Evolutionary conservation across 2,113 vertebrate genomes (phyloP).

Genomic region (Pedionomus torquatus): DNA sequence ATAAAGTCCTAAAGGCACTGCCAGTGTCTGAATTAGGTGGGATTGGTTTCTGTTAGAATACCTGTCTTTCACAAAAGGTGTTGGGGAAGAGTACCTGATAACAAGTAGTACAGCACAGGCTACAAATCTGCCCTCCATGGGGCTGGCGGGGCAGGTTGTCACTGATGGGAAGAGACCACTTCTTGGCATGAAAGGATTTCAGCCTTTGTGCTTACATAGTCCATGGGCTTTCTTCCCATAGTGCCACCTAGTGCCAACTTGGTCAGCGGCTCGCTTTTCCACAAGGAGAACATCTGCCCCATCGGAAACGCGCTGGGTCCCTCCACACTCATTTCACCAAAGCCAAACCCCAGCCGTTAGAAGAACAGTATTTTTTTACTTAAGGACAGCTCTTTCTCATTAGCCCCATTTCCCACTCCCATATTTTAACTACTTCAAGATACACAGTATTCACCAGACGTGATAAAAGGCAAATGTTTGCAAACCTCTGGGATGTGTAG

Average conservation of each 20-base stretch:
- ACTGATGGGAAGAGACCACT: background rate
- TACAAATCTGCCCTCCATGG: background rate
- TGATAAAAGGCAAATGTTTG: background rate
- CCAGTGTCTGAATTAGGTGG: background rate
- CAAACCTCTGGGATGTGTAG: background rate
- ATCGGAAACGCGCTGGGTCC: background rate
- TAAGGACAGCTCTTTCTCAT: background rate
- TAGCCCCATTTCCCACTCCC: background rate
- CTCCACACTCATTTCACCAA: background rate
- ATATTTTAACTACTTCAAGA: background rate
- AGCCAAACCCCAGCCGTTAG: background rate
- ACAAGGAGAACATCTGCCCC: background rate
- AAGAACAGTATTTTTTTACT: background rate
- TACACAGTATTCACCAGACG: accelerated
- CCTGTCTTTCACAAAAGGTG: background rate
- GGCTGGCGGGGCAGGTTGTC: background rate
- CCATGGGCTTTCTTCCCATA: background rate
- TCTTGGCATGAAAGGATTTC: background rate
- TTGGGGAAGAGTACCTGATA: background rate
- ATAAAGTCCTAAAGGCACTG: background rate
- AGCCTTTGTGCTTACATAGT: background rate
- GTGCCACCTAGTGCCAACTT: background rate
- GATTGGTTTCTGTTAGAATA: background rate
- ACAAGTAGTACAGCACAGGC: background rate
- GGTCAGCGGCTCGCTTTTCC: accelerated